phyloP scores from a whole-genome alignment of 2,888 invertebrate species.

The Hyppa rectilinea region DNA sequence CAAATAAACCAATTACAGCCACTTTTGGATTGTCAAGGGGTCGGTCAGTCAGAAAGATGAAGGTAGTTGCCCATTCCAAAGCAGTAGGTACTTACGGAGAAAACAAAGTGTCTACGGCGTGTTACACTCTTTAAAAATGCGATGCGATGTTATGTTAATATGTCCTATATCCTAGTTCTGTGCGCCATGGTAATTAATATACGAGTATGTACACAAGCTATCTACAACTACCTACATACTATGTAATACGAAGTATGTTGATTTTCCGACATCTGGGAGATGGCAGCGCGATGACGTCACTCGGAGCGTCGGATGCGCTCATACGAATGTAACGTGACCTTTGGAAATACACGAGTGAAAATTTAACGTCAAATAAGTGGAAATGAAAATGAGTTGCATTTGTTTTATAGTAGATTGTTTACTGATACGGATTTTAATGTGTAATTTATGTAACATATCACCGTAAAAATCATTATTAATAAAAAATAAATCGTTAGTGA shows the following conservation, averaged over 20 bases:
- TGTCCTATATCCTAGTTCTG: too few relatives aligned
- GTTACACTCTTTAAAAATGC: too few relatives aligned
- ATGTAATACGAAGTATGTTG: conserved; percentile 42
- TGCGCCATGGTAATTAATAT: conserved; percentile 5
- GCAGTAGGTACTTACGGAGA: too few relatives aligned
- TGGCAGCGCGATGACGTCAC: conserved; percentile 50
- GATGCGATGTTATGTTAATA: too few relatives aligned
- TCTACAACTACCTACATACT: not conserved
- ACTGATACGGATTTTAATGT: not conserved
- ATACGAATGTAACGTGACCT: conserved; percentile 51
- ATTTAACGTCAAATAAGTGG: conserved; percentile 17
- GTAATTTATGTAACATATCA: too few relatives aligned
- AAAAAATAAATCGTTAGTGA: too few relatives aligned
- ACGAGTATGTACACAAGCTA: conserved; percentile 14
- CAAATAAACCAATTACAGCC: too few relatives aligned
- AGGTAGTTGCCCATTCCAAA: too few relatives aligned
- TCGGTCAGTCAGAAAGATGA: too few relatives aligned
- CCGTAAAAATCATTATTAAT: too few relatives aligned
- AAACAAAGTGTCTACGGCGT: too few relatives aligned
- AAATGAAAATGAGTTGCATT: conserved; percentile 8
- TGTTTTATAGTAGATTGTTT: not conserved
- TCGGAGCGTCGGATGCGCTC: conserved; percentile 42
- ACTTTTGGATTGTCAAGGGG: too few relatives aligned
- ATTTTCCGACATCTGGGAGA: conserved; percentile 52
- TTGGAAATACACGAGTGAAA: conserved; percentile 41